phyloP scores from a whole-genome alignment of 2,888 invertebrate species.

The Chymomyza caudatula region DNA sequence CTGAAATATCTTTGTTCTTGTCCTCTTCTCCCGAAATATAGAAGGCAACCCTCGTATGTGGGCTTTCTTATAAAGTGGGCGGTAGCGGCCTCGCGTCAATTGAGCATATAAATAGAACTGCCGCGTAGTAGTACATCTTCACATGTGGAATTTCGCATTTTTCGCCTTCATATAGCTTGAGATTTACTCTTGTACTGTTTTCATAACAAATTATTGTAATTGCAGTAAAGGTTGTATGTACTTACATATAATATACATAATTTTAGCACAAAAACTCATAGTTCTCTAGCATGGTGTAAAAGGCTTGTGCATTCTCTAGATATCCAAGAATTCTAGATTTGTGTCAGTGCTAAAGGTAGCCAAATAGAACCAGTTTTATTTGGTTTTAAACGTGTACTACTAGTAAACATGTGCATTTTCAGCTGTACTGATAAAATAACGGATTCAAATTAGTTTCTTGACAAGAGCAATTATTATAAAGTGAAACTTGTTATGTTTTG shows the following conservation, averaged over 20 bases:
- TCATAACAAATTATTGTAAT: slow-evolving; percentile 1
- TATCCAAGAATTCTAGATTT: neutral
- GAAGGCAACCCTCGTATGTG: neutral
- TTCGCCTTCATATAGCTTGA: slow-evolving; percentile 3
- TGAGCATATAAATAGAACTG: slow-evolving; percentile 61
- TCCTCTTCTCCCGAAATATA: slow-evolving; percentile 1
- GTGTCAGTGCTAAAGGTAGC: neutral
- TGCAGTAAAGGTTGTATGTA: slow-evolving; percentile 2
- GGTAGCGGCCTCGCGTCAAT: slow-evolving; percentile 55
- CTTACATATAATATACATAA: slow-evolving; percentile 12
- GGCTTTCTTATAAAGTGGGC: slow-evolving; percentile 44
- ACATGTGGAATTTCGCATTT: slow-evolving; percentile 23
- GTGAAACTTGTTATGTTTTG: no score
- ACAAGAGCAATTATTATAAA: no score
- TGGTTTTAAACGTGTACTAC: neutral
- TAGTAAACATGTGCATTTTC: neutral
- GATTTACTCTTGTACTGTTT: neutral
- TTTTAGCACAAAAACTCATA: neutral
- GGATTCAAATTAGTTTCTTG: no score
- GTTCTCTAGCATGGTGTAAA: neutral
- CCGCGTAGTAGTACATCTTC: slow-evolving; percentile 31
- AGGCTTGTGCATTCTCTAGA: neutral
- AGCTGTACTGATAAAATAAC: no score
- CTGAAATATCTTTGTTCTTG: no score
- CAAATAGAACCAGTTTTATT: neutral